Conservation (phyloP, 2,797 vertebrate species). For the Distichodus sexfasciatus region DNA sequence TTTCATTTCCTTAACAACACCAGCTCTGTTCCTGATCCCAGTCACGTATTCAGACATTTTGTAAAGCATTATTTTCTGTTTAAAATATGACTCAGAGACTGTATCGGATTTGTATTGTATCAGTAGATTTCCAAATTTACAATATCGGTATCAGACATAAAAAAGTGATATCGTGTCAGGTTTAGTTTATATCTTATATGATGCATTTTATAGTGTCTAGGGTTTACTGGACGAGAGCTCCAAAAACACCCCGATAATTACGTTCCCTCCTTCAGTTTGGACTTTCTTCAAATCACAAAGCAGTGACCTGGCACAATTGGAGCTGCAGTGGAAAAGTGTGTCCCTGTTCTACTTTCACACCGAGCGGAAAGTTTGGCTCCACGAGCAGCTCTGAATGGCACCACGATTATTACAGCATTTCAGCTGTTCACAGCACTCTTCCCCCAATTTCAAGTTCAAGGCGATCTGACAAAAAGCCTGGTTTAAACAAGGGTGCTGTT, state of each 20-base stretch:
- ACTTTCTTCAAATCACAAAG: conserved; percentile 14
- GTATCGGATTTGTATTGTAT: too few relatives aligned
- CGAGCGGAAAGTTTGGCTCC: conserved; percentile 4
- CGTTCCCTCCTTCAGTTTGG: neutral
- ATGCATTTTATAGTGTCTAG: conserved; percentile 14
- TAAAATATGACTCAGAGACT: too few relatives aligned
- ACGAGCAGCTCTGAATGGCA: conserved; percentile 18
- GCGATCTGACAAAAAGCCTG: too few relatives aligned
- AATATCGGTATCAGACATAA: too few relatives aligned
- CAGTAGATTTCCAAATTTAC: too few relatives aligned
- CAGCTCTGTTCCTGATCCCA: too few relatives aligned
- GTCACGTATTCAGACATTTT: too few relatives aligned
- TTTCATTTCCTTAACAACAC: too few relatives aligned
- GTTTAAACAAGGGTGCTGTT: too few relatives aligned
- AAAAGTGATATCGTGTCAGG: too few relatives aligned
- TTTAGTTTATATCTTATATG: neutral
- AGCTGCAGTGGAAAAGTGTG: neutral
- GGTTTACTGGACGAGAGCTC: conserved; percentile 1
- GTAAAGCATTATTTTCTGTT: too few relatives aligned
- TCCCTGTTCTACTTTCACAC: neutral
- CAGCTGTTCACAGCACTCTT: conserved; percentile 25
- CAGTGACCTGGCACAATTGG: conserved; percentile 21
- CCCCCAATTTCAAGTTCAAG: too few relatives aligned
- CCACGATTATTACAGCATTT: conserved; percentile 35
- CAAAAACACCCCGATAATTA: neutral